Evolutionary conservation across 2,113 vertebrate genomes (phyloP).

Genomic region (Chionis minor): DNA sequence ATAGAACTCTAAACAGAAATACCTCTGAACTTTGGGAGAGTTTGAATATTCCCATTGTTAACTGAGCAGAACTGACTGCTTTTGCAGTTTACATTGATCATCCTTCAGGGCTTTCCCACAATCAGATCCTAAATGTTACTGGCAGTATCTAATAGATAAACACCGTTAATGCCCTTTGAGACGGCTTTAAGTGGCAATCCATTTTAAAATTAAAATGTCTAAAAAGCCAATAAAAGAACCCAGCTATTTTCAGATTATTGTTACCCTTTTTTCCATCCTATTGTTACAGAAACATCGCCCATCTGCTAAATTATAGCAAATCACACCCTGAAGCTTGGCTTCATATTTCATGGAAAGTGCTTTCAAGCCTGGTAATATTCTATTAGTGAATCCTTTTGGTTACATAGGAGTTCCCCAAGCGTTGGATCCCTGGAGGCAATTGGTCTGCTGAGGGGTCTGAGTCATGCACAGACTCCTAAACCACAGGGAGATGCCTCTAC

Average conservation of each 20-base stretch:
- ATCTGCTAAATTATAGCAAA: not conserved
- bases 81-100: not conserved
- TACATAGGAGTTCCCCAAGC: not conserved
- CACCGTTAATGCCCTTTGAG: not conserved
- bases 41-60: not conserved
- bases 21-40: not conserved
- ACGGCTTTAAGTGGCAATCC: not conserved
- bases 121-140: not conserved
- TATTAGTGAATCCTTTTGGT: not conserved
- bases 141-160: not conserved
- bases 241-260: not conserved
- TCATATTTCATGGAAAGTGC: not conserved
- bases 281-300: not conserved
- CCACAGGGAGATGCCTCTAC: not conserved
- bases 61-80: not conserved
- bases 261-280: not conserved
- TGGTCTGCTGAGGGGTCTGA: not conserved
- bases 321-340: not conserved
- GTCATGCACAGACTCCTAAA: rapidly evolving
- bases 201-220: not conserved
- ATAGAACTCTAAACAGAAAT: not conserved
- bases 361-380: not conserved
- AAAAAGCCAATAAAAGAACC: not conserved
- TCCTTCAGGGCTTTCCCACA: not conserved
- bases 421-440: not conserved